These are phyloP conservation scores for Phymastichus coffea DNA, from an alignment of 1,140 invertebrate species.

Conservation along the genomic window DNA sequence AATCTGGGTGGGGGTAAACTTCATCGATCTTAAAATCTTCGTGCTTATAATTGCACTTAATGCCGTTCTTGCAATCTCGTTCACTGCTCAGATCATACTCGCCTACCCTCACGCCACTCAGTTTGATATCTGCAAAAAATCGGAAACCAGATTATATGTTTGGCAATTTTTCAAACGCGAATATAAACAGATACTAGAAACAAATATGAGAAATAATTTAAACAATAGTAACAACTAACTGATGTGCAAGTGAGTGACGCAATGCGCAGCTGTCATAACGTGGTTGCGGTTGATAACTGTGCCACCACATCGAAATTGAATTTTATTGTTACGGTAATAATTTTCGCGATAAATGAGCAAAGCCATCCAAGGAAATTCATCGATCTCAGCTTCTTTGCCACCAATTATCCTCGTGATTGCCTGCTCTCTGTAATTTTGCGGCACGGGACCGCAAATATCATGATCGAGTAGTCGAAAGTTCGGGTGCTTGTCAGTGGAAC, in stretches of 20 bases:
- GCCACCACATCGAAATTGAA: constrained; percentile 23
- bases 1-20: constrained; percentile 58
- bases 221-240: constrained; percentile 1
- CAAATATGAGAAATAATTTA: background rate
- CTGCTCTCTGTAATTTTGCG: constrained; percentile 6
- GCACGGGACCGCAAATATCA: constrained; percentile 39
- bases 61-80: constrained; percentile 58
- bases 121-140: constrained; percentile 6
- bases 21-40: constrained; percentile 60
- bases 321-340: constrained; percentile 36
- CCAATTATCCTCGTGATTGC: constrained; percentile 50
- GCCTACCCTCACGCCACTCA: constrained; percentile 20
- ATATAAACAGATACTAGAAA: background rate
- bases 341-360: constrained; percentile 53
- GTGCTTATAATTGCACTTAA: constrained; percentile 55
- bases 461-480: constrained; percentile 53
- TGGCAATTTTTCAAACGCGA: background rate
- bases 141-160: background rate
- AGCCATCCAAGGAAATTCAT: constrained; percentile 66
- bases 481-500: constrained; percentile 5
- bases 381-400: constrained; percentile 57
- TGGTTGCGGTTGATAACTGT: constrained; percentile 63
- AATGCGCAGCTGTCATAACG: constrained; percentile 69
- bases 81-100: constrained; percentile 54
- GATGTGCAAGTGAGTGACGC: constrained; percentile 49